Base-by-base conservation (phyloP, 2,797 vertebrate genomes). In the Myripristis jacobus region DNA sequence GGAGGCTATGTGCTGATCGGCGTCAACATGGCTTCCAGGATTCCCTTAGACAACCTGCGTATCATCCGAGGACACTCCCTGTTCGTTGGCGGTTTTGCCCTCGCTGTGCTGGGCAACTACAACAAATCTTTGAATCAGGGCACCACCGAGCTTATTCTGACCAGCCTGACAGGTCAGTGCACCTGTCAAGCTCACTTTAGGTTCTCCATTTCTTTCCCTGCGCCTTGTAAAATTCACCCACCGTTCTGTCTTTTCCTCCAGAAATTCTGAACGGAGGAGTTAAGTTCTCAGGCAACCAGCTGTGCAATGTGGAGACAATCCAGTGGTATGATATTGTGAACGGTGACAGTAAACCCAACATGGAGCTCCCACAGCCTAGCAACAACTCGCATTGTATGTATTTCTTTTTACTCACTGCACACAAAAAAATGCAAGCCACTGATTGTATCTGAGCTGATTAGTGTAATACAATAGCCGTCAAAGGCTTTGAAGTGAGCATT, bases 251-350 rank as follows among this genome's bases (percentile, higher is more conserved):
- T 62, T 51, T 57, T 51, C 31, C 29, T 83, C 18, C 75, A 99
- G 98, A 99, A 93, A 98, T 99, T 77, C 93, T 99, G 46, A 94
- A 90, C 24, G 98, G 98, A 25, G 96, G 95, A 2, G 95, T 99
- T 3, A 94, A 93, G 52, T 92, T 99, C 80, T 76, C 63, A 51
- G 91, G 52, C 56, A 96, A 97, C 79, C 89, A 87, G 44, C 89
- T 99, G 10, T 99, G 97, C 88, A 94, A 96, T 21, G 80, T 96
- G 83, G 94, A 96, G 25, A 96, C 95, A 9, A 93, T 99, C 79
- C 92, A 96, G 59, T 99, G 98, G 98, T 76, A 81, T 1, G 98
- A 99, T 73, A 96, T 99, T 12, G 81, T 98, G 27, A 89, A 95
- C 48, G 13, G 2, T 0, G 89, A 79, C 1, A 90, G 41, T 34